Conservation (phyloP, 2,888 invertebrate genomes). For the Parnassius apollo region DNA sequence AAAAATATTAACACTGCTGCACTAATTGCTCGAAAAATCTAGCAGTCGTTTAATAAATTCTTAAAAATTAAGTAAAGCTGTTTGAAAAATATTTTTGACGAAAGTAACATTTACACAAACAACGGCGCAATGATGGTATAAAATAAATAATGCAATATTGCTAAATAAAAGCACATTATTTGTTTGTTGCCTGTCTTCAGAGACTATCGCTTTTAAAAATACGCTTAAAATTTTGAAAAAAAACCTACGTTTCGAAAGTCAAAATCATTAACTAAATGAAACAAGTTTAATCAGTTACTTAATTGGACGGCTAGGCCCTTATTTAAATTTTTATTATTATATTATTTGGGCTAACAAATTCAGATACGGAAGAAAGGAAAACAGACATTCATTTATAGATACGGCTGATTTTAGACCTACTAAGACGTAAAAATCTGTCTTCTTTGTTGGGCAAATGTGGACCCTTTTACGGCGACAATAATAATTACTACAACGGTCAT, state of each 20-base stretch:
- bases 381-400: too few species aligned
- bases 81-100: conserved; percentile 45
- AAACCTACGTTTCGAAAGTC: not conserved
- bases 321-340: too few species aligned
- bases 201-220: not conserved
- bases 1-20: conserved; percentile 22
- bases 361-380: too few species aligned
- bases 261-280: not conserved
- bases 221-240: not conserved
- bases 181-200: conserved; percentile 10
- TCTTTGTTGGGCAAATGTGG: too few species aligned
- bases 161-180: conserved; percentile 16
- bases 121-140: conserved; percentile 11
- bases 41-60: conserved; percentile 38
- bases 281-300: not conserved
- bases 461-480: too few species aligned
- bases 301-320: too few species aligned
- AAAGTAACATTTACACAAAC: conserved; percentile 28
- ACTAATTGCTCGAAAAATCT: conserved; percentile 15
- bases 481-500: too few species aligned
- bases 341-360: too few species aligned
- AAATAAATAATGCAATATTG: not conserved
- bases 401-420: too few species aligned
- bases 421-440: too few species aligned
- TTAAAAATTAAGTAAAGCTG: conserved; percentile 74